Conservation (phyloP, 2,797 vertebrate genomes). For the Myiotriccus ornatus region DNA sequence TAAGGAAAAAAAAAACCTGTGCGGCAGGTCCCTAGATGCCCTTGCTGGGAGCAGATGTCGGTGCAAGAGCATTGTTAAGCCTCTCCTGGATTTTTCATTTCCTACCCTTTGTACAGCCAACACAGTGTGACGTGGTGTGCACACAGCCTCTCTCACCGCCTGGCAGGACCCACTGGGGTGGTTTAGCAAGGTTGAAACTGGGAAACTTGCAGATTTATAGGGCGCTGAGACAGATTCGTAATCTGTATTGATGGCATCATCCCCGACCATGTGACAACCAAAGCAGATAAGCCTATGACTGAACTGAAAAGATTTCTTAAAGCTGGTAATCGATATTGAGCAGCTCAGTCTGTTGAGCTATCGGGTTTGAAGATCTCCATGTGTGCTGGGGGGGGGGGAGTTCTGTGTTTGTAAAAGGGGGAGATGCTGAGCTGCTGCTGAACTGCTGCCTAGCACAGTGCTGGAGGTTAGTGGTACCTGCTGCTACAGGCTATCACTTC, state of each 20-base stretch:
- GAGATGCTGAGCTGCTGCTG: not conserved
- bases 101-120: constrained; percentile 38
- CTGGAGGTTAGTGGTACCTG: not conserved
- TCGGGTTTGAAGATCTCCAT: not conserved
- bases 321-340: constrained; percentile 66
- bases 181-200: constrained; percentile 31
- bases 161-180: not conserved
- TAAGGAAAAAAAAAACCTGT: constrained; percentile 71
- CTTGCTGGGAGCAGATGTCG: constrained; percentile 76
- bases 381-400: fast-evolving
- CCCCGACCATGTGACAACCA: constrained; percentile 39
- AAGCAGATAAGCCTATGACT: constrained; percentile 64
- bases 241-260: constrained; percentile 63
- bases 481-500: not conserved
- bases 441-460: not conserved
- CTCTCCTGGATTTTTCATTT: constrained; percentile 61
- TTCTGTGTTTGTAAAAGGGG: not conserved
- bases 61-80: constrained; percentile 55
- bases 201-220: constrained; percentile 49
- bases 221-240: constrained; percentile 7
- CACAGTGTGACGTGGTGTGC: not conserved
- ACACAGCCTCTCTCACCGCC: not conserved
- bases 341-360: constrained; percentile 39
- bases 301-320: constrained; percentile 66
- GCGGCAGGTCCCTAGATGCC: constrained; percentile 69